phyloP scores from a whole-genome alignment of 1,140 invertebrate genomes.

The Papilio xuthus region DNA sequence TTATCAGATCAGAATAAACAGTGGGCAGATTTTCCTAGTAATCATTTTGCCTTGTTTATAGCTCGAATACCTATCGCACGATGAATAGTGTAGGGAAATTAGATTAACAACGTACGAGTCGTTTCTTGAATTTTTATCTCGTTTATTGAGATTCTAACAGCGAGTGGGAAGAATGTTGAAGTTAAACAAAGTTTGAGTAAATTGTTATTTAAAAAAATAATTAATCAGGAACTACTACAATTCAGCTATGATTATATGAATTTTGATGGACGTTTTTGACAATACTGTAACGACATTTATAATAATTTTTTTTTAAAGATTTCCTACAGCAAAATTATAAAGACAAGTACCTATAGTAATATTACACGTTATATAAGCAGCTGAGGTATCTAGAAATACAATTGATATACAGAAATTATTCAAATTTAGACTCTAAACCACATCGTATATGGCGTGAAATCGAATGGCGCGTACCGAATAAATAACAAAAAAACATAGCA shows the following conservation, averaged over 20 bases:
- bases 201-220: too few species aligned
- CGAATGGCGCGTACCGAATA: neutral
- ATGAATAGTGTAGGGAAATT: neutral
- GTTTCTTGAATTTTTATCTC: constrained; percentile 14
- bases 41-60: neutral
- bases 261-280: too few species aligned
- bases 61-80: neutral
- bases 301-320: too few species aligned
- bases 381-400: neutral
- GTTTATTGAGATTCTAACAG: neutral
- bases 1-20: neutral
- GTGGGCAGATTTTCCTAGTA: neutral
- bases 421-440: neutral
- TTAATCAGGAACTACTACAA: too few species aligned
- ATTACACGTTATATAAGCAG: too few species aligned
- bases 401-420: neutral
- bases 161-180: neutral
- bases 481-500: neutral
- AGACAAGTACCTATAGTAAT: too few species aligned
- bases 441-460: neutral
- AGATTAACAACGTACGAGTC: neutral
- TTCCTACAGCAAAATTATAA: too few species aligned
- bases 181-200: too few species aligned
- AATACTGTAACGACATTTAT: too few species aligned
- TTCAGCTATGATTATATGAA: too few species aligned